Percentiles rank a stretch among this genome's conserved stretches.
Conservation (phyloP, 2,113 vertebrate genomes). For the Phalacrocorax pelagicus region DNA sequence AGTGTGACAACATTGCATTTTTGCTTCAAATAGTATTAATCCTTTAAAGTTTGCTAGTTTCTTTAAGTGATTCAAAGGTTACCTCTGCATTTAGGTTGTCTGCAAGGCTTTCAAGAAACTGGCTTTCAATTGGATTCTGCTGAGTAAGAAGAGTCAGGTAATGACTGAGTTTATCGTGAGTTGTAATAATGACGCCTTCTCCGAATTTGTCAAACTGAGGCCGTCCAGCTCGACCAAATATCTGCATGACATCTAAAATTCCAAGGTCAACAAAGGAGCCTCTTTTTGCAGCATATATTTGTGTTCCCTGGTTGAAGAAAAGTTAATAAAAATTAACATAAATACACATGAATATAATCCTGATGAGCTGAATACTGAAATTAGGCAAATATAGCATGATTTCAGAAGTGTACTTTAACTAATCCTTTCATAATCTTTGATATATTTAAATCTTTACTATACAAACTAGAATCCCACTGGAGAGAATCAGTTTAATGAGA, state of each 20-base stretch:
- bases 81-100: conserved; percentile 99
- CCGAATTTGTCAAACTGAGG: conserved; percentile 97
- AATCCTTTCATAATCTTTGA: conserved; percentile 77
- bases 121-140: conserved; percentile 98
- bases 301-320: conserved; percentile 90
- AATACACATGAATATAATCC: conserved; percentile 77
- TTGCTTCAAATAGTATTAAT: background rate
- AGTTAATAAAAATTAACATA: conserved; percentile 85
- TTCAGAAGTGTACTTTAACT: conserved; percentile 77
- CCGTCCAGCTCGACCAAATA: conserved; percentile 95
- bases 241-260: conserved; percentile 99
- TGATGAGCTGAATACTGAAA: conserved; percentile 75
- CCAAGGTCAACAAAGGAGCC: conserved; percentile 96
- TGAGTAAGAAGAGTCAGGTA: conserved; percentile 96
- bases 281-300: conserved; percentile 97
- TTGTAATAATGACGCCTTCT: conserved; percentile 95
- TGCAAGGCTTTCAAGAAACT: conserved; percentile 91
- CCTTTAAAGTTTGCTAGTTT: background rate
- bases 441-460: conserved; percentile 77
- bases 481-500: conserved; percentile 71
- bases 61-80: conserved; percentile 10
- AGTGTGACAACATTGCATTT: background rate
- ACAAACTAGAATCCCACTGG: conserved; percentile 64
- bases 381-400: conserved; percentile 77
- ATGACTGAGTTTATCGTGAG: conserved; percentile 96